These are phyloP conservation scores for Spizaetus ornatus DNA, from an alignment of 2,113 vertebrate genomes.

Conservation along the genomic window DNA sequence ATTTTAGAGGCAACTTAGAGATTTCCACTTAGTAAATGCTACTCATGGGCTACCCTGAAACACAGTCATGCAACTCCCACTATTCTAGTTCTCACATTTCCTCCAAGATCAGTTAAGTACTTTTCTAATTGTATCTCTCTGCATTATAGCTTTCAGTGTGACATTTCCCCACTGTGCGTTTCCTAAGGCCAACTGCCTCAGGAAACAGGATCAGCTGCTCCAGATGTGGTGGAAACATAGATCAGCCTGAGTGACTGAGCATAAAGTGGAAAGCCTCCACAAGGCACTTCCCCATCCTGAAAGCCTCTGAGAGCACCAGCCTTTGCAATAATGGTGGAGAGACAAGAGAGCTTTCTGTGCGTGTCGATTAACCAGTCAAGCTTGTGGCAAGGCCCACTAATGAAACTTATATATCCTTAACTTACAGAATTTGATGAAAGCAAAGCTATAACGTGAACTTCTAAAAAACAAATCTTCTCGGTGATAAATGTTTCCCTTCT, in stretches of 20 bases:
- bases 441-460: background rate
- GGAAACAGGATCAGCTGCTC: background rate
- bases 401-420: background rate
- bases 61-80: accelerated
- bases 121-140: background rate
- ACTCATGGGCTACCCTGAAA: background rate
- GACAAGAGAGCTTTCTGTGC: background rate
- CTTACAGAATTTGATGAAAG: background rate
- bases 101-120: background rate
- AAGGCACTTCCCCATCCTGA: background rate
- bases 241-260: background rate
- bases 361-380: background rate
- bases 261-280: background rate
- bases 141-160: background rate
- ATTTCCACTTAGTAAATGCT: background rate
- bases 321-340: background rate
- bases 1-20: background rate
- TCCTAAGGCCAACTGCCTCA: background rate
- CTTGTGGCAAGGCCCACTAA: background rate
- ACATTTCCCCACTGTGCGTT: background rate
- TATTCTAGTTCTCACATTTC: background rate
- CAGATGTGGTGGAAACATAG: accelerated
- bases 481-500: slow-evolving; percentile 10
- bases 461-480: background rate
- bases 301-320: background rate